Base-by-base conservation (phyloP, 2,888 invertebrate genomes). In the Panorpa germanica region DNA sequence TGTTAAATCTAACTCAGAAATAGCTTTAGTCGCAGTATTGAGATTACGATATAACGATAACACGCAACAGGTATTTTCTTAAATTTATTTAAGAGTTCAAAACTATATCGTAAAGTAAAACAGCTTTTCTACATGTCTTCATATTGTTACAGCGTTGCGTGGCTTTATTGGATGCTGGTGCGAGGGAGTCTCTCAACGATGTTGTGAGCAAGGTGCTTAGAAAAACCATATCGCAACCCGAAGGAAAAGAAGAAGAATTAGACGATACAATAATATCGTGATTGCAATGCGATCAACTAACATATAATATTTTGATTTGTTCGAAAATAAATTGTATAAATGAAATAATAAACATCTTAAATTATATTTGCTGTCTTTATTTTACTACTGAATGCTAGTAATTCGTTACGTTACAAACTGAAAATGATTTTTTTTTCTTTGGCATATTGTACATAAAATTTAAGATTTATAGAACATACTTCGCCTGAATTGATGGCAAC, bases 1-100 rank as follows among this genome's bases (percentile, higher is more conserved):
- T 48, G 95, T 96, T 23, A 81, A 86, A 53, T 78, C 85, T 22
- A 85, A 86, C 57, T 82, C 91, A 22, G 96, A 96, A 64, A 69
- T 81, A 38, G 91, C 93, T 6, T 63, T 96, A 28, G 72, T 93
- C 27, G 72, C 82, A 29, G 67, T 93, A 40, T 65, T 96, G 40
- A 68, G 75, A 35, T 61, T 95, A 39, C 68, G 77, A 40, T 62
- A 72, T 31, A 78, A 78, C 30, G 77, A 80, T 32, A 56, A 61
- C 33, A 69, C 70, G 45, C 70, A 73, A 45, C 70, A 75, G 63
- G 78, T 80, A 50, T 46, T 39, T 41, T 12, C 9, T 25, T 32
- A 30, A 21, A 12, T 28, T 18, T 21, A 9, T 28, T n/a, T 23
- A 28, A 20, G 8, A 20, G 20, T 8, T 20, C n/a, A 9, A 20